Conservation (phyloP, 2,113 vertebrate species). For the Scalopus aquaticus region DNA sequence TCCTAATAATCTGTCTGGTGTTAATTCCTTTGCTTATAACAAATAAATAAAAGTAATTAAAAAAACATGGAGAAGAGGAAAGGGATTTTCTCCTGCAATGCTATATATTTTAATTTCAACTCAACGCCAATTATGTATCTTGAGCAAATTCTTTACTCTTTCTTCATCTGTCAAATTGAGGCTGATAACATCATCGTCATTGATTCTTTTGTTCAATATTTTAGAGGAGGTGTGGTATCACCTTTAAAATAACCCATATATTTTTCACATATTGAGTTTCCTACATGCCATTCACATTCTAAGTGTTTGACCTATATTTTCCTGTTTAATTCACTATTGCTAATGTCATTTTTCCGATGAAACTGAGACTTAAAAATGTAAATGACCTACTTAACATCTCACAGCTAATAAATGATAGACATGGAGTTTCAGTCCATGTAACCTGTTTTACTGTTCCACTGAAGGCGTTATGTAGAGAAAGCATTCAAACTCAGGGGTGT, state of each 20-base stretch:
- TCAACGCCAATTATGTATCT: background rate
- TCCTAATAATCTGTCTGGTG: too few relatives aligned
- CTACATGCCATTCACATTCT: background rate
- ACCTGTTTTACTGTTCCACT: background rate
- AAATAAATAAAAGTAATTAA: too few relatives aligned
- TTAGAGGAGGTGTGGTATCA: background rate
- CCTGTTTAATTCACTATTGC: background rate
- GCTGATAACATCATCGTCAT: background rate
- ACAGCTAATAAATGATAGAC: background rate
- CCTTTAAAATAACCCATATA: background rate
- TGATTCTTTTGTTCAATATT: background rate
- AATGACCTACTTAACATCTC: background rate
- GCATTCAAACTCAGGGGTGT: background rate
- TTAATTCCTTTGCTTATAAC: too few relatives aligned
- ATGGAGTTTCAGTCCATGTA: background rate
- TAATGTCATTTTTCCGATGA: background rate
- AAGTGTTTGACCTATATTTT: background rate
- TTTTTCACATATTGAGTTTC: background rate
- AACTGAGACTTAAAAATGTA: background rate
- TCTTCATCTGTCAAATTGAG: background rate
- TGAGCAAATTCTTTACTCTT: constrained; percentile 18
- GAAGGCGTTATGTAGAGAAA: background rate
- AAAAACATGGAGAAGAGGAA: too few relatives aligned
- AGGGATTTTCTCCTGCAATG: too few relatives aligned
- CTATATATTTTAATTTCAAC: background rate